A percentile compares a stretch with the other conserved stretches of the same genome.
phyloP scores from a whole-genome alignment of 2,797 vertebrate species.

The Helarctos malayanus region DNA sequence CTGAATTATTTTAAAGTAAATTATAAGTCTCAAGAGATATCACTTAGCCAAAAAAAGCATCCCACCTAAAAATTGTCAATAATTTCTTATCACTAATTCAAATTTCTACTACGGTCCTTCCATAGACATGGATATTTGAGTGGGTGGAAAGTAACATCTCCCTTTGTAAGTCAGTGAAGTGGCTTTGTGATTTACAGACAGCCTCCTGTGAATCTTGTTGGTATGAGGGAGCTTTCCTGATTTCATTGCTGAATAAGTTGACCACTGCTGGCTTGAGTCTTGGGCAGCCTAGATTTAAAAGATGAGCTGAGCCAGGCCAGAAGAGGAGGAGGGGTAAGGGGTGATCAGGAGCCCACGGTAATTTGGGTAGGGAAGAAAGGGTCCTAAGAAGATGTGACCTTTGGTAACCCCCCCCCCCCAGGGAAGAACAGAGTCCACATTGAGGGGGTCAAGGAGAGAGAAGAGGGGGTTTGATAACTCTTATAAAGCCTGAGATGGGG shows the following conservation, averaged over 20 bases:
- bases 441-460: neutral
- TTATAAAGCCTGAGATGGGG: neutral
- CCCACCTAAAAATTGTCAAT: neutral
- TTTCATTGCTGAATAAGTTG: neutral
- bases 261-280: neutral
- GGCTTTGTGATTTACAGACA: neutral
- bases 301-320: neutral
- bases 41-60: neutral
- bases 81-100: neutral
- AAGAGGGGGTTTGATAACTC: neutral
- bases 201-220: neutral
- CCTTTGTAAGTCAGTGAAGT: neutral
- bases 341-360: neutral
- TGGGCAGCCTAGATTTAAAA: neutral
- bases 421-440: neutral
- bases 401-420: neutral
- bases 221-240: neutral
- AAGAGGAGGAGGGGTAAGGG: neutral
- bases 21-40: neutral
- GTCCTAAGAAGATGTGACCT: neutral
- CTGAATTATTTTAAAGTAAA: constrained; percentile 4
- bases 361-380: neutral
- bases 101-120: neutral
- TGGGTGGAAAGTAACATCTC: neutral
- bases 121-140: neutral